Conservation (phyloP, 2,797 vertebrate genomes). For the Schizopygopsis malacanthus region DNA sequence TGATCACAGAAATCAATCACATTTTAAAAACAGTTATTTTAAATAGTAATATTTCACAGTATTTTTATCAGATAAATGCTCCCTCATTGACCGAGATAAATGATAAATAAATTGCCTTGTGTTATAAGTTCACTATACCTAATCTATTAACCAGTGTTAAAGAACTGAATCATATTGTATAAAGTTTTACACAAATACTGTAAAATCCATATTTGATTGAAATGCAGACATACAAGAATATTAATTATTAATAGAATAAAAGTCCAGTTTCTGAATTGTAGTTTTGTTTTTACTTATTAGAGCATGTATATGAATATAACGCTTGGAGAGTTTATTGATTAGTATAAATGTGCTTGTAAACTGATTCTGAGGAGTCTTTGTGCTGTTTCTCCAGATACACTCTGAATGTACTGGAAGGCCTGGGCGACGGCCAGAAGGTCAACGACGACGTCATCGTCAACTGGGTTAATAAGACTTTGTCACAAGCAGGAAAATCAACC, state of each 20-base stretch:
- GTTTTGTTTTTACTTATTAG: not conserved
- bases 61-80: not conserved
- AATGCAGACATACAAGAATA: not conserved
- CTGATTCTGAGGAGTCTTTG: not conserved
- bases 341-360: not conserved
- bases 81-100: not conserved
- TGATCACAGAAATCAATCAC: not conserved
- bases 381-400: constrained; percentile 82
- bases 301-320: not conserved
- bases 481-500: constrained; percentile 85
- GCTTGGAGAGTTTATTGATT: not conserved
- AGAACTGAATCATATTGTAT: not conserved
- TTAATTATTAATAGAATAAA: too few species aligned
- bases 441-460: constrained; percentile 92
- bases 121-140: not conserved
- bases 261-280: not conserved
- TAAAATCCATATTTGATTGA: not conserved
- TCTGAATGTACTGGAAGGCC: constrained; percentile 88
- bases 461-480: constrained; percentile 92
- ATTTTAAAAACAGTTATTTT: not conserved
- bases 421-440: constrained; percentile 89
- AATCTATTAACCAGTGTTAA: not conserved
- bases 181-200: not conserved
- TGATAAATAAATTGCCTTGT: not conserved
- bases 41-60: not conserved